These are phyloP conservation scores for Uropsilus gracilis DNA, from an alignment of 2,113 vertebrate genomes.

Conservation along the genomic window DNA sequence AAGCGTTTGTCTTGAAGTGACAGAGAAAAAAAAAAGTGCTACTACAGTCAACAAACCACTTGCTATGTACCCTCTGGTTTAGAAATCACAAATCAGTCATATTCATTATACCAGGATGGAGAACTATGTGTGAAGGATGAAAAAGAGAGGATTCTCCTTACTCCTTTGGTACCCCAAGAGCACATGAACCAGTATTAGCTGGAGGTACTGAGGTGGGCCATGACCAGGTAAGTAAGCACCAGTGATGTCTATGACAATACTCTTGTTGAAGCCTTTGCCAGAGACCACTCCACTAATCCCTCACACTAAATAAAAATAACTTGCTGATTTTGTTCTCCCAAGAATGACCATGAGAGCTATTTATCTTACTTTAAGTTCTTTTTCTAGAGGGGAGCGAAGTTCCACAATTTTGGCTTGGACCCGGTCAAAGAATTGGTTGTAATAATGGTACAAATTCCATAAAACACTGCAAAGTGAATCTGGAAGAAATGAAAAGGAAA, in stretches of 20 bases:
- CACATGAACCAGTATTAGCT: fast-evolving
- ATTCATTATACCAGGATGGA: not conserved
- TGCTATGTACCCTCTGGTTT: not conserved
- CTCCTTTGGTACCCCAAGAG: fast-evolving
- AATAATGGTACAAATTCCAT: conserved; percentile 97
- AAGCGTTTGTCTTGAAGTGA: not conserved
- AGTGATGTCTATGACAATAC: not conserved
- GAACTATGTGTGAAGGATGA: not conserved
- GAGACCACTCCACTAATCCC: not conserved
- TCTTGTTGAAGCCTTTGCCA: not conserved
- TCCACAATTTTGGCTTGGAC: conserved; percentile 90
- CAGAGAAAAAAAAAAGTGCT: not conserved
- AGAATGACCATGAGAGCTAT: not conserved
- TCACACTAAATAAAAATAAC: not conserved
- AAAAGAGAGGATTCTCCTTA: not conserved
- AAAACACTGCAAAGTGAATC: conserved; percentile 92
- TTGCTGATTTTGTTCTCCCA: conserved; percentile 8
- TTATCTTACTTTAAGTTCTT: conserved; percentile 94
- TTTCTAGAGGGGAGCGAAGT: conserved; percentile 94
- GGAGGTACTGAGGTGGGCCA: not conserved
- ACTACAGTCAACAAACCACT: not conserved
- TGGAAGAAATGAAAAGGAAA: conserved; percentile 79
- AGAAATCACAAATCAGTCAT: not conserved
- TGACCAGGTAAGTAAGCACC: not conserved
- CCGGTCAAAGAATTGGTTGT: conserved; percentile 92